Conservation (phyloP, 2,888 invertebrate genomes). For the Drosophila koepferae region DNA sequence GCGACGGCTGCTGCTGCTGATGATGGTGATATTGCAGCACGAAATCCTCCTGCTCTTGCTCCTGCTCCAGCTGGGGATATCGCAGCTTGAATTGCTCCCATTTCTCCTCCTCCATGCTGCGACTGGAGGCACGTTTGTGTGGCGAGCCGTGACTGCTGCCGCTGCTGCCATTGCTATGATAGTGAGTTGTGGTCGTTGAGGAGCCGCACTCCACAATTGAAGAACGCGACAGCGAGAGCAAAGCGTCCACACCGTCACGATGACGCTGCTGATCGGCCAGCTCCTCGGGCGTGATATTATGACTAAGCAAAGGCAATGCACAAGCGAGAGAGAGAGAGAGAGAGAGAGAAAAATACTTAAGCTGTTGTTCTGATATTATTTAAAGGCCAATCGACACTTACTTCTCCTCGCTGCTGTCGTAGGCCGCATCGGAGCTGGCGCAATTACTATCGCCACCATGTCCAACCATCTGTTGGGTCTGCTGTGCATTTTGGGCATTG, state of each 20-base stretch:
- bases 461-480: conserved; percentile 55
- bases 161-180: conserved; percentile 70
- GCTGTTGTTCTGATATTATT: too few species aligned
- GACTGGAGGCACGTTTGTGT: conserved; percentile 83
- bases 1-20: conserved; percentile 28
- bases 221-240: conserved; percentile 91
- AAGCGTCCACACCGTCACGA: conserved; percentile 92
- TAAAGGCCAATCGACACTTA: conserved; percentile 58
- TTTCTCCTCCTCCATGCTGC: conserved; percentile 78
- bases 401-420: conserved; percentile 87
- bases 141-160: conserved; percentile 80
- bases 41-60: too few species aligned
- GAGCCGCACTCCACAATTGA: conserved; percentile 85
- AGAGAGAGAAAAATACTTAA: not conserved
- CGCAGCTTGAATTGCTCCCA: conserved; percentile 35
- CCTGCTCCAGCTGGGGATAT: too few species aligned
- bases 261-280: conserved; percentile 90
- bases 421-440: conserved; percentile 87
- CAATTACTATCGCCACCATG: conserved; percentile 84
- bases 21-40: conserved; percentile 40
- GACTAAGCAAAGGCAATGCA: conserved; percentile 61
- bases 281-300: conserved; percentile 85
- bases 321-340: not conserved
- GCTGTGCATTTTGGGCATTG: conserved; percentile 26
- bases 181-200: conserved; percentile 60